Conservation (phyloP, 2,888 invertebrate genomes). For the Scrobipalpa costella region DNA sequence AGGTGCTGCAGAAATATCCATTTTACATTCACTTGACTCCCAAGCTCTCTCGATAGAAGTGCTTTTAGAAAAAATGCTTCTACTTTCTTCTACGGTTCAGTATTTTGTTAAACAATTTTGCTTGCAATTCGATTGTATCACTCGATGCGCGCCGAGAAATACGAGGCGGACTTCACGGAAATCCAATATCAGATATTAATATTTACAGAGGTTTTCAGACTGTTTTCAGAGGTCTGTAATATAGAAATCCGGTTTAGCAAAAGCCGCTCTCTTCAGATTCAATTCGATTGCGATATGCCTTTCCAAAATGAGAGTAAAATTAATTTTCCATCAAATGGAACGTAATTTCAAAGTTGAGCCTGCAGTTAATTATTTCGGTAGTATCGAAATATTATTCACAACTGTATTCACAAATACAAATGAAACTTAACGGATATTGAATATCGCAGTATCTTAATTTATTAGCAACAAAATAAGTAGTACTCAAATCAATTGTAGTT, state of each 20-base stretch:
- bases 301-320: background rate
- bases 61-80: background rate
- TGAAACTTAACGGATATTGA: too few species aligned
- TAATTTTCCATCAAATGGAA: background rate
- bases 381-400: too few species aligned
- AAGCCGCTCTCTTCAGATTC: background rate
- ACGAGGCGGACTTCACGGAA: constrained; percentile 12
- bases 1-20: constrained; percentile 42
- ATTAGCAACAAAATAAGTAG: too few species aligned
- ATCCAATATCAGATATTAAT: constrained; percentile 18
- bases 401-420: too few species aligned
- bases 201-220: constrained; percentile 18
- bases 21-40: constrained; percentile 43
- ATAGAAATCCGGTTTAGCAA: background rate
- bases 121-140: constrained; percentile 15
- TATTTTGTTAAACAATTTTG: constrained; percentile 1
- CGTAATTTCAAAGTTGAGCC: background rate
- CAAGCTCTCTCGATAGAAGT: constrained; percentile 19
- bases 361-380: background rate
- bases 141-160: constrained; percentile 2
- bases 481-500: too few species aligned
- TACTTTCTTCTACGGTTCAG: background rate
- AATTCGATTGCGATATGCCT: background rate
- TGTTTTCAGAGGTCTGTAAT: constrained; percentile 7
- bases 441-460: too few species aligned